phyloP scores from a whole-genome alignment of 1,140 invertebrate species.

The Polypedilum vanderplanki region DNA sequence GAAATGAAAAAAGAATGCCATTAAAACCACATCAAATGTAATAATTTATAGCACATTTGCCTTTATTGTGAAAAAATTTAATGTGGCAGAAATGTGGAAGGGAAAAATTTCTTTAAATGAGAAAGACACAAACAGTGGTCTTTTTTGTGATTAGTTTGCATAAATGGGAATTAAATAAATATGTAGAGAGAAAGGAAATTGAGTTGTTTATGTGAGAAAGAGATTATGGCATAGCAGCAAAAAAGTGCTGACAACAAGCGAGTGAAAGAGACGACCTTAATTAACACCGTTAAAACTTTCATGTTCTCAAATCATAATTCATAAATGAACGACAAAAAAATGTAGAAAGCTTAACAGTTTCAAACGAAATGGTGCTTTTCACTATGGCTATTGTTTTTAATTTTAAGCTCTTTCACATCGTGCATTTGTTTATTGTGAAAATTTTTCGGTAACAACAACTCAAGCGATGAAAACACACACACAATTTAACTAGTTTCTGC shows the following conservation, averaged over 20 bases:
- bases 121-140: no score
- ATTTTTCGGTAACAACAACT: no score
- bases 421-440: no score
- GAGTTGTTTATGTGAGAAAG: no score
- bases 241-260: background rate
- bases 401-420: no score
- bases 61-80: slow-evolving; percentile 5
- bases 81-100: background rate
- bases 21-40: slow-evolving; percentile 14
- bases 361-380: no score
- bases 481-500: no score
- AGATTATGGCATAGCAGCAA: background rate
- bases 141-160: background rate
- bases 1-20: background rate
- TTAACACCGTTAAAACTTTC: slow-evolving; percentile 21
- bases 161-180: background rate
- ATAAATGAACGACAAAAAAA: background rate
- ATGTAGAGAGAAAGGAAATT: no score
- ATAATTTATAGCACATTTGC: slow-evolving; percentile 19
- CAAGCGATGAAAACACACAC: no score
- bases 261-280: background rate
- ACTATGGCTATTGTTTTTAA: background rate
- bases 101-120: background rate
- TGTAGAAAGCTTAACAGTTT: no score
- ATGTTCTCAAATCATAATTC: slow-evolving; percentile 3